These are phyloP conservation scores for Dallia pectoralis DNA, from an alignment of 2,797 vertebrate species.

Conservation along the genomic window DNA sequence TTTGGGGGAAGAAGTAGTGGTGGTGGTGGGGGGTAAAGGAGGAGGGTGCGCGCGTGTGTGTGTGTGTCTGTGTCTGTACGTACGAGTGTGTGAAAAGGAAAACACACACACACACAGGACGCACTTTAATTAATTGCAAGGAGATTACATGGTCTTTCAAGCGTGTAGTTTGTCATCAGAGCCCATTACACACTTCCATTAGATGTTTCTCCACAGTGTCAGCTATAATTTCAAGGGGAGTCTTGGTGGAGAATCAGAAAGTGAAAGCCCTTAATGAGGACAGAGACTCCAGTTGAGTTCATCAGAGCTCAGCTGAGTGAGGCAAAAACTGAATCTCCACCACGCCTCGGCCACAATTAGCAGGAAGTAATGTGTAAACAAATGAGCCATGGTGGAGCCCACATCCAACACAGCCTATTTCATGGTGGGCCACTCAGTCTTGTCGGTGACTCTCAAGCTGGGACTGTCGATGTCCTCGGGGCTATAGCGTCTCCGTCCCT, in stretches of 20 bases:
- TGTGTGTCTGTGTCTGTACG: neutral
- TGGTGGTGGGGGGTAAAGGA: neutral
- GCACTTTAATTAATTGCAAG: constrained; percentile 99
- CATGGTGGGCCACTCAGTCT: constrained; percentile 73
- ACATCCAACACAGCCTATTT: constrained; percentile 55
- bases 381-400: constrained; percentile 61
- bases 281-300: constrained; percentile 50
- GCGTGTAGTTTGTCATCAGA: constrained; percentile 99
- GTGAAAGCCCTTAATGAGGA: constrained; percentile 79
- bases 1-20: constrained; percentile 68
- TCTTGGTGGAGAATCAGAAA: constrained; percentile 76
- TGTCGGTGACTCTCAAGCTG: constrained; percentile 28
- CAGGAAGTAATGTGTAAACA: constrained; percentile 70
- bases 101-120: constrained; percentile 68
- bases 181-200: constrained; percentile 99
- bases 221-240: constrained; percentile 98
- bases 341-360: constrained; percentile 71
- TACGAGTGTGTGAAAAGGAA: constrained; percentile 4
- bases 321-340: constrained; percentile 59
- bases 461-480: constrained; percentile 48
- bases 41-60: neutral
- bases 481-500: constrained; percentile 40
- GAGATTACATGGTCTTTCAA: constrained; percentile 99
- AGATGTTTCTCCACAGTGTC: constrained; percentile 99
- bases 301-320: constrained; percentile 38